Evolutionary conservation across 2,797 vertebrate species (phyloP), one percentile per base, ranked within the genome.

Genomic region (Myotis planiceps): DNA sequence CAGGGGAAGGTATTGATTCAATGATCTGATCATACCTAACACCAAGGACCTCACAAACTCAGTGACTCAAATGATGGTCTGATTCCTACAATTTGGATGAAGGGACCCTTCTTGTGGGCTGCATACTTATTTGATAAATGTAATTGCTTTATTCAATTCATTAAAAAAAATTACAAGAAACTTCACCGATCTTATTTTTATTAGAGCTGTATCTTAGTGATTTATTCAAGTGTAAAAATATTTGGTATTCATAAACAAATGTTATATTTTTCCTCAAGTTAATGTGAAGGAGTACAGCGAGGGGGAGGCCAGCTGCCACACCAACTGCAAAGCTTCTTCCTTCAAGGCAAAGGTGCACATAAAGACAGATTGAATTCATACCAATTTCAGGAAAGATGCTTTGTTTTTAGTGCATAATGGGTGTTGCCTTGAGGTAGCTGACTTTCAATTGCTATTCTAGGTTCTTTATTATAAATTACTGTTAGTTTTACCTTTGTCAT

Each of bases 391-490:
- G 47, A 93, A 90, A 76, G n/a, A 85, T 8, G 51, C 39, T 87
- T 84, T 80, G 63, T 32, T 81, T 92, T 85, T 90, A 82, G 55
- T 95, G 27, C 42, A 90, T 23, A 74, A 85, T 92, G 84, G 18
- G 42, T 66, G 71, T 85, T 68, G 47, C 74, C 82, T 88, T 82
- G 45, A 92, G 81, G 82, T 81, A 74, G 74, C 34, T 90, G 90
- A 76, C 85, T 94, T 94, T 95, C 51, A 10, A 53, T 47, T 9
- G 15, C 32, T 93, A 63, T 34, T 55, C 82, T 39, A n/a, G 37
- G 23, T 29, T 84, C 90, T 87, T 75, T 83, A 42, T 91, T 94
- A 92, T 69, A 95, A 90, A 96, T 87, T 74, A 71, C 15, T 92
- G 65, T 87, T 82, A 37, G 68, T 82, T 82, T 92, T 96, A 68